Evolutionary conservation across 2,797 vertebrate genomes (phyloP), one percentile per base, ranked within the genome.

Genomic region (Channa striata): DNA sequence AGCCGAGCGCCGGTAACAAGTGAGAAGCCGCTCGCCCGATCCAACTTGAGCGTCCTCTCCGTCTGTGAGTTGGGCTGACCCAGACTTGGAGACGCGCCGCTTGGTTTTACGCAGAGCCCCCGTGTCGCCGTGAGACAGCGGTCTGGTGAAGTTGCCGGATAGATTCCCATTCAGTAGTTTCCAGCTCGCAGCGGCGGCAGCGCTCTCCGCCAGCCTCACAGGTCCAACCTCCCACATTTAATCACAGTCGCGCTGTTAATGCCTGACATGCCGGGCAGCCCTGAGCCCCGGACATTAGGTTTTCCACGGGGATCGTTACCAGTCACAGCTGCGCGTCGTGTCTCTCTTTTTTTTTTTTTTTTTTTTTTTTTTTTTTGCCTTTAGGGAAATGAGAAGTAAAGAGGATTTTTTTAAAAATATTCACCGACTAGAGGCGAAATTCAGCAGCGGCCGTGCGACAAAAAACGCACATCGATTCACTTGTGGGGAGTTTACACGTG

Each of bases 181-280:
- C 83, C 89, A 83, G 89, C 88, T 89, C 88, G 81, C 87, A 89
- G 87, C 80, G 87, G 88, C 86, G 53, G 87, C 89, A 86, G 87
- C 84, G 80, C 88, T 85, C 87, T 87, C 89, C 81, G 74, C 83
- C 84, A 83, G 88, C 80, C 90, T 91, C 91, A 77, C 86, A 90
- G 93, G 91, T 84, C 88, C 93, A 89, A 90, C 93, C 93, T 93
- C 93, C 93, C 92, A 93, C 94, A 88, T 91, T 89, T 93, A 93
- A 94, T 93, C 94, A 91, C 94, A 89, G 93, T 85, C 93, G 92
- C 93, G 87, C 87, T 92, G 91, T 91, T 93, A 94, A 94, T 92
- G 92, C 94, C 94, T 93, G 95, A 94, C 94, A 92, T 92, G 92
- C 91, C 80, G 93, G 88, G 90, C 78, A 91, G 93, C 92, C 85